Conservation (phyloP, 2,113 vertebrate genomes). For the Eleginops maclovinus region DNA sequence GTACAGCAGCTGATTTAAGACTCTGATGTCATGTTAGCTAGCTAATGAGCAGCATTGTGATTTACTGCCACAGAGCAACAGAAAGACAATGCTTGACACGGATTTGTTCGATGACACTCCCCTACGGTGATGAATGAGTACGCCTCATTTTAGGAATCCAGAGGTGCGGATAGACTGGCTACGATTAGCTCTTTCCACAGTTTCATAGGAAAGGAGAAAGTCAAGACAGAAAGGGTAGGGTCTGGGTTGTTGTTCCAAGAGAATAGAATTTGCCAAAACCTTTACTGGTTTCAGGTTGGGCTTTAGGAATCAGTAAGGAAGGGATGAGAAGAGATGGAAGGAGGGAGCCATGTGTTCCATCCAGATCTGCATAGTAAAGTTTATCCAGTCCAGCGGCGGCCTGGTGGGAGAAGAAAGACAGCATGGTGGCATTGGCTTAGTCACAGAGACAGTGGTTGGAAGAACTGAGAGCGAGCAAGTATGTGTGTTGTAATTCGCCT, state of each 20-base stretch:
- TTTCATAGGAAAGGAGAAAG: conserved; percentile 83
- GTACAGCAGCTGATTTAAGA: conserved; percentile 37
- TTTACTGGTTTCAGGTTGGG: conserved; percentile 59
- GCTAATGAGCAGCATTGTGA: conserved; percentile 36
- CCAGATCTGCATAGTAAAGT: conserved; percentile 39
- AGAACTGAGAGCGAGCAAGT: conserved; percentile 36
- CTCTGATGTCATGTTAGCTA: conserved; percentile 16
- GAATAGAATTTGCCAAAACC: conserved; percentile 60
- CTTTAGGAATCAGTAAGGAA: conserved; percentile 53
- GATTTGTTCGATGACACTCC: conserved; percentile 48
- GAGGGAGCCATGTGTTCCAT: conserved; percentile 51
- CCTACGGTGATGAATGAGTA: conserved; percentile 57
- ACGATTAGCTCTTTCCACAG: conserved; percentile 64
- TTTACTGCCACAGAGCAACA: conserved; percentile 48
- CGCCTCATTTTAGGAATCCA: conserved; percentile 60
- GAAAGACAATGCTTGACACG: conserved; percentile 37
- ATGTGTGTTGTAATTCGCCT: conserved; percentile 21
- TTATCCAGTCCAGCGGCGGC: conserved; percentile 47
- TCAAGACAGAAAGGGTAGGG: conserved; percentile 42
- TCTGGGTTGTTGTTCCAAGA: conserved; percentile 59
- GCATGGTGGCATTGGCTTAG: conserved; percentile 47
- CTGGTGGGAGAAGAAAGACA: conserved; percentile 57
- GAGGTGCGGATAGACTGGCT: conserved; percentile 67
- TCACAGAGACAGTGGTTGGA: conserved; percentile 37
- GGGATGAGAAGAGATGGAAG: conserved; percentile 36